Percentiles rank a stretch among this genome's conserved stretches.
Conservation (phyloP, 1,140 invertebrate species). For the Aphidius gifuensis region DNA sequence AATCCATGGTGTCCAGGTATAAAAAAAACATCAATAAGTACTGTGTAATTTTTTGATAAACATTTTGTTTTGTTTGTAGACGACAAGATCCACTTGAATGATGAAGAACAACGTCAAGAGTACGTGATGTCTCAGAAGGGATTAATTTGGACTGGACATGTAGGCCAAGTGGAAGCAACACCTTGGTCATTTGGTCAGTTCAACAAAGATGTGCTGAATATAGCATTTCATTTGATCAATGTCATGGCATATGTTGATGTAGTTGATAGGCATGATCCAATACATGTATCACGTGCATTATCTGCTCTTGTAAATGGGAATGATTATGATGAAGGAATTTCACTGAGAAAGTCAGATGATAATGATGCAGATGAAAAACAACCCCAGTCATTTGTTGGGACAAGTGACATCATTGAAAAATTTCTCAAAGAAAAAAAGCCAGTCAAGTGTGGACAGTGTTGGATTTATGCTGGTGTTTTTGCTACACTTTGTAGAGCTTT, state of each 20-base stretch:
- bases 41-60: no score
- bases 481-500: slow-evolving; percentile 85
- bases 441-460: slow-evolving; percentile 92
- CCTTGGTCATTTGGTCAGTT: slow-evolving; percentile 93
- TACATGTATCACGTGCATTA: slow-evolving; percentile 71
- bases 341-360: slow-evolving; percentile 82
- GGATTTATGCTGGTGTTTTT: slow-evolving; percentile 89
- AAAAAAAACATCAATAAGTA: background rate
- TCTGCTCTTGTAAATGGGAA: slow-evolving; percentile 82
- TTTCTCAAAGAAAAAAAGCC: slow-evolving; percentile 80
- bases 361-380: slow-evolving; percentile 79
- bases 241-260: slow-evolving; percentile 65
- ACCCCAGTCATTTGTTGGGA: slow-evolving; percentile 85
- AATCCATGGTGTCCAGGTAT: slow-evolving; percentile 81
- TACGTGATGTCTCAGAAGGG: slow-evolving; percentile 85
- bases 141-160: slow-evolving; percentile 84
- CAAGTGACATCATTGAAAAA: slow-evolving; percentile 79
- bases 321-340: slow-evolving; percentile 80
- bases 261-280: slow-evolving; percentile 67
- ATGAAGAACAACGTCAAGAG: slow-evolving; percentile 74
- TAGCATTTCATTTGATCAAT: slow-evolving; percentile 74
- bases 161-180: slow-evolving; percentile 75
- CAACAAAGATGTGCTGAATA: slow-evolving; percentile 77
- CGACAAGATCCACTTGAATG: slow-evolving; percentile 61
- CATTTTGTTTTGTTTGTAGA: slow-evolving; percentile 40